Percentiles rank a stretch among this genome's conserved stretches.
Conservation (phyloP, 2,113 vertebrate genomes). For the Thomomys bottae region DNA sequence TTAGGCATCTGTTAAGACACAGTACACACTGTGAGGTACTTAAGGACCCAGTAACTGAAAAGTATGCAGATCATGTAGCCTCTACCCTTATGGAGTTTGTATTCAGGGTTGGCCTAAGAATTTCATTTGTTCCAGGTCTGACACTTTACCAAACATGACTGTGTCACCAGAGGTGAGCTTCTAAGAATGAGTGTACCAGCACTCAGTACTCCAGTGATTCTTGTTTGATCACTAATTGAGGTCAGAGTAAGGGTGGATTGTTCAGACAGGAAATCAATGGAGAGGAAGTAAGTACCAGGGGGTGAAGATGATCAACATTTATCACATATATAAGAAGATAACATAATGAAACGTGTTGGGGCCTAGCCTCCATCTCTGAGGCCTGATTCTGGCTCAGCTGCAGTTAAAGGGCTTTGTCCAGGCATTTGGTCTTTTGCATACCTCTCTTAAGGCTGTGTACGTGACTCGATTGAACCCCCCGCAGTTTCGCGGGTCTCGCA, state of each 20-base stretch:
- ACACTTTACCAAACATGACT: not conserved
- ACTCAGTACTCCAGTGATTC: not conserved
- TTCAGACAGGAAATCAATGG: too few relatives aligned
- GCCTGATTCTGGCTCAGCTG: too few relatives aligned
- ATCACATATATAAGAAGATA: too few relatives aligned
- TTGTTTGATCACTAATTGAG: not conserved
- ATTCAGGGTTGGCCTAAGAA: not conserved
- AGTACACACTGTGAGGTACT: not conserved
- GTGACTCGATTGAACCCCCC: too few relatives aligned
- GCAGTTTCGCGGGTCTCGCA: too few relatives aligned
- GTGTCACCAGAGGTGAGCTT: not conserved
- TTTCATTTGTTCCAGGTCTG: not conserved
- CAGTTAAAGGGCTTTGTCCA: too few relatives aligned
- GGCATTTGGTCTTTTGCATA: too few relatives aligned
- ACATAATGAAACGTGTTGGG: too few relatives aligned
- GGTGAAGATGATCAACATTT: too few relatives aligned
- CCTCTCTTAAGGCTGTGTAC: too few relatives aligned
- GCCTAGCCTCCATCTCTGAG: too few relatives aligned
- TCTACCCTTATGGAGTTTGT: not conserved
- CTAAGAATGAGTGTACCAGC: not conserved
- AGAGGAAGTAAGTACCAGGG: too few relatives aligned
- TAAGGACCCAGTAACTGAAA: not conserved
- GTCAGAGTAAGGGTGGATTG: not conserved
- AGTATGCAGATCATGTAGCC: not conserved
- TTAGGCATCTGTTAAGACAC: not conserved